Conservation (phyloP, 2,113 vertebrate genomes). For the Entelurus aequoreus region DNA sequence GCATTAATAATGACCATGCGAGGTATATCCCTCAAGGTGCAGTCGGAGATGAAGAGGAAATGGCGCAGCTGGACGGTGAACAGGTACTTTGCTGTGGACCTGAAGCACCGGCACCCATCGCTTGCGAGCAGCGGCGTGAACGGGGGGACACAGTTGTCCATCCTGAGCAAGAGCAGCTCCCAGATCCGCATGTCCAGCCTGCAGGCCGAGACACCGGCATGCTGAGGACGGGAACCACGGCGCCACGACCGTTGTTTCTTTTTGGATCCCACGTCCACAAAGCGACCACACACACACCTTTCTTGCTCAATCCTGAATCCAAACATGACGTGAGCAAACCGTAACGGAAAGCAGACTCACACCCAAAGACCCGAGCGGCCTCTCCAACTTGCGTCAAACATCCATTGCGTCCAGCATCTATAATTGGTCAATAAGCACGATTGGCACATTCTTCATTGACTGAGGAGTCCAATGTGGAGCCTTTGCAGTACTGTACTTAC, state of each 20-base stretch:
- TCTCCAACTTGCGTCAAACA: background rate
- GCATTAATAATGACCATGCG: slow-evolving; percentile 83
- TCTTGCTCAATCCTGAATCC: slow-evolving; percentile 40
- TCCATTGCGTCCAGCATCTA: too few relatives aligned
- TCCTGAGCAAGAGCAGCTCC: slow-evolving; percentile 98
- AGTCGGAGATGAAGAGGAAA: slow-evolving; percentile 99
- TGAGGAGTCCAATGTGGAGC: too few relatives aligned
- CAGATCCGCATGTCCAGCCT: slow-evolving; percentile 97
- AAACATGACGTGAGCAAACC: slow-evolving; percentile 31
- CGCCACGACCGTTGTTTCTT: background rate
- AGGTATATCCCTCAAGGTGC: slow-evolving; percentile 93
- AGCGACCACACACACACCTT: slow-evolving; percentile 9
- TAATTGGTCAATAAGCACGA: too few relatives aligned
- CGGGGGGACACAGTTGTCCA: slow-evolving; percentile 95
- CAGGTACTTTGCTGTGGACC: slow-evolving; percentile 98
- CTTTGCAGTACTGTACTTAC: too few relatives aligned
- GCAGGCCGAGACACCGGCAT: slow-evolving; percentile 87
- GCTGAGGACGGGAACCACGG: slow-evolving; percentile 69
- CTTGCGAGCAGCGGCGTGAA: slow-evolving; percentile 97
- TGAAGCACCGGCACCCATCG: slow-evolving; percentile 96
- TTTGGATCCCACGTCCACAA: slow-evolving; percentile 11
- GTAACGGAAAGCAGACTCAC: slow-evolving; percentile 44
- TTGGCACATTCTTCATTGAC: too few relatives aligned
- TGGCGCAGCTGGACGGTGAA: slow-evolving; percentile 99
- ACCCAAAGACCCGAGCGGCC: slow-evolving; percentile 32